Evolutionary conservation across 2,113 vertebrate genomes (phyloP).

Genomic region (Oncorhynchus keta): DNA sequence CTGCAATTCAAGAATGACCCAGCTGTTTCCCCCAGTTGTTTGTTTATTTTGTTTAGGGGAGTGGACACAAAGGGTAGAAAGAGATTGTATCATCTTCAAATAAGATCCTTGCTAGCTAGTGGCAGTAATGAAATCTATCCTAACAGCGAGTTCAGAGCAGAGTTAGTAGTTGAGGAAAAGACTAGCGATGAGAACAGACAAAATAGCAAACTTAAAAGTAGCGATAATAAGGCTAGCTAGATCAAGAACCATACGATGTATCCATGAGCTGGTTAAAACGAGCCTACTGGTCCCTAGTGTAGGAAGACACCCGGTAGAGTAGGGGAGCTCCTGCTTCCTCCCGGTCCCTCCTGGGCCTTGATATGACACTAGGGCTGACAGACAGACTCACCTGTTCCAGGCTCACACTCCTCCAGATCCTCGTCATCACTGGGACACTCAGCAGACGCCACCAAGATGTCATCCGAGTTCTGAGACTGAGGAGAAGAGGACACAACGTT

Average conservation of each 20-base stretch:
- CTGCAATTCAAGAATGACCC: no score
- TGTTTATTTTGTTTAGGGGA: no score
- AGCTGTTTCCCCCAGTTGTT: no score
- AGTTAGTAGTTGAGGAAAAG: not conserved
- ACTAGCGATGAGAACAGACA: not conserved
- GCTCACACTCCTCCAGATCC: constrained; percentile 93
- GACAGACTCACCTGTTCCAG: constrained; percentile 91
- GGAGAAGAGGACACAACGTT: constrained; percentile 8
- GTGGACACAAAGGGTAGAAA: no score
- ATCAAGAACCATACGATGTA: not conserved
- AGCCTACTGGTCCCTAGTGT: not conserved
- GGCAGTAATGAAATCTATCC: no score
- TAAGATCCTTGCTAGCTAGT: no score
- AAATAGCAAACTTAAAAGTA: constrained; percentile 8
- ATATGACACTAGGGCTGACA: constrained; percentile 36
- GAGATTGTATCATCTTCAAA: no score
- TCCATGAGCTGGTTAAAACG: constrained; percentile 11
- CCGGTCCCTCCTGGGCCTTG: constrained; percentile 73
- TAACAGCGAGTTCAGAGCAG: no score
- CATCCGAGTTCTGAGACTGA: constrained; percentile 86
- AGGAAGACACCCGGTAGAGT: constrained; percentile 55
- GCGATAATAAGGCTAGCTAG: constrained; percentile 6
- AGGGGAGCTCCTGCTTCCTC: constrained; percentile 48
- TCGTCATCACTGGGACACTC: constrained; percentile 96
- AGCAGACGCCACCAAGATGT: constrained; percentile 90